Evolutionary conservation across 2,888 invertebrate species (phyloP).

Genomic region (Drosophila recens): DNA sequence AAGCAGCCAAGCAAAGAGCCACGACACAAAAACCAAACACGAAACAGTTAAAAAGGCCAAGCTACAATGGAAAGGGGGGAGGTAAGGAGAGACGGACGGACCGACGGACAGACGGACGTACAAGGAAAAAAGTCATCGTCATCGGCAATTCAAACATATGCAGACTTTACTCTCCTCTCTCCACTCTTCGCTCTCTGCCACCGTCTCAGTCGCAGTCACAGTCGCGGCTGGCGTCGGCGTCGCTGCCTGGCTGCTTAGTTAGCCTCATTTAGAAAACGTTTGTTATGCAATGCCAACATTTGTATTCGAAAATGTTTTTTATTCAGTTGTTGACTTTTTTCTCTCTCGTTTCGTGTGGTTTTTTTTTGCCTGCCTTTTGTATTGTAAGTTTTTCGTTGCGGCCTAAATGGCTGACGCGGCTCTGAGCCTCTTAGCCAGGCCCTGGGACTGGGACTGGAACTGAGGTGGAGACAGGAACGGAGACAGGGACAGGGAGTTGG

Average conservation of each 20-base stretch:
- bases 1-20: conserved; percentile 61
- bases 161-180: conserved; percentile 43
- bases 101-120: conserved; percentile 31
- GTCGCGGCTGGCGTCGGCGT: conserved; percentile 27
- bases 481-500: conserved; percentile 24
- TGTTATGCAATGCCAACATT: conserved; percentile 84
- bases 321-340: conserved; percentile 73
- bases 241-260: conserved; percentile 73
- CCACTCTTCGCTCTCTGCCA: conserved; percentile 1
- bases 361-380: conserved; percentile 47
- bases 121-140: conserved; percentile 73
- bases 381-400: conserved; percentile 63
- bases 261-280: conserved; percentile 82
- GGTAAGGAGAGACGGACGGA: background rate
- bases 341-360: conserved; percentile 40
- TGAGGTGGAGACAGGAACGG: conserved; percentile 12
- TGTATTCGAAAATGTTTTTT: conserved; percentile 83
- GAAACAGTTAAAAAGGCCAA: conserved; percentile 75
- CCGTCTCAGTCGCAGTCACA: background rate
- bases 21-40: conserved; percentile 76
- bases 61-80: conserved; percentile 3
- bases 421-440: conserved; percentile 44
- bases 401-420: conserved; percentile 75
- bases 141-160: conserved; percentile 82
- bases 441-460: conserved; percentile 40